phyloP scores from a whole-genome alignment of 2,797 vertebrate species.

The Jordanella pulchra region DNA sequence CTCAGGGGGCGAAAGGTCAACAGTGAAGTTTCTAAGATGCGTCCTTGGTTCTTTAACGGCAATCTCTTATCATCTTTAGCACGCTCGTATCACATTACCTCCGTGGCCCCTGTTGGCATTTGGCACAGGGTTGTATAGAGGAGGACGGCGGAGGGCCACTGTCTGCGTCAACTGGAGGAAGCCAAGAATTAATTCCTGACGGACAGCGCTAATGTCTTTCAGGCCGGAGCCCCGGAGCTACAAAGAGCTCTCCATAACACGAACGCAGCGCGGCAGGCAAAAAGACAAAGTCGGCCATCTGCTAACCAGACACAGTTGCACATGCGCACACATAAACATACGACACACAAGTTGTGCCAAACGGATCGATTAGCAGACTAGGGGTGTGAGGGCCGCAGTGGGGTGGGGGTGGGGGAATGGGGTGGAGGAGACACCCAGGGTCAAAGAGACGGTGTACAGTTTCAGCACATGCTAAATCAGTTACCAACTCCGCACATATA shows the following conservation, averaged over 20 bases:
- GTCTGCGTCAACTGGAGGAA: conserved; percentile 69
- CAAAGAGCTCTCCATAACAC: conserved; percentile 75
- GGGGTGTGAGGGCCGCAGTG: conserved; percentile 76
- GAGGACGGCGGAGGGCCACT: conserved; percentile 59
- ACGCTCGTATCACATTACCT: conserved; percentile 68
- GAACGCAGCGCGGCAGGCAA: conserved; percentile 52
- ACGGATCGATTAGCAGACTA: conserved; percentile 86
- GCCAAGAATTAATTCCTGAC: conserved; percentile 77
- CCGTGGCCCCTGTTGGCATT: conserved; percentile 58
- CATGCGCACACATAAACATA: conserved; percentile 28
- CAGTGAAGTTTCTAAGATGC: conserved; percentile 64
- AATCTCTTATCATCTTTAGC: conserved; percentile 69
- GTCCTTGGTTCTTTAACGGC: conserved; percentile 68
- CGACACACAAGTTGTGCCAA: conserved; percentile 73
- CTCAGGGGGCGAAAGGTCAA: conserved; percentile 71
- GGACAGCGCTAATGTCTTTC: conserved; percentile 81
- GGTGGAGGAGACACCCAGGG: conserved; percentile 71
- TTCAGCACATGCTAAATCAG: conserved; percentile 86
- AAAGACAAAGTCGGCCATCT: conserved; percentile 77
- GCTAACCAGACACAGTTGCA: conserved; percentile 73
- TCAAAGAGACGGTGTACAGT: conserved; percentile 81
- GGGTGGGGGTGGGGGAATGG: conserved; percentile 35
- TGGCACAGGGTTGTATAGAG: conserved; percentile 31
- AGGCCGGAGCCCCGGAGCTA: conserved; percentile 71
- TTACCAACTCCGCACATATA: conserved; percentile 75